phyloP scores from a whole-genome alignment of 1,140 invertebrate species.

The Coenobita brevimanus region DNA sequence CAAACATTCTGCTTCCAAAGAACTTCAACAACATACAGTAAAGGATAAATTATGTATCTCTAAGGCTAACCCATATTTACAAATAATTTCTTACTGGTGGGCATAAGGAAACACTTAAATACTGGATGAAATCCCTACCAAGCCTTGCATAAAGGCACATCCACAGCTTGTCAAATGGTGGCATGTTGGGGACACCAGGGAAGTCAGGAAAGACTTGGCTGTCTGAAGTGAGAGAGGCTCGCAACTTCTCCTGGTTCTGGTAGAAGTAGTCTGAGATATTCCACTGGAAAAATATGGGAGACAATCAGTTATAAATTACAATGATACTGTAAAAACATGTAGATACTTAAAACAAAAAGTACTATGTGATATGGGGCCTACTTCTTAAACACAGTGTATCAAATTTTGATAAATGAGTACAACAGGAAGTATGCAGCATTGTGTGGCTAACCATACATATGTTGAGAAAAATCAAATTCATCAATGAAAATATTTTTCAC shows the following conservation, averaged over 20 bases:
- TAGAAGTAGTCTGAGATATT: slow-evolving; percentile 98
- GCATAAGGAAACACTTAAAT: slow-evolving; percentile 1
- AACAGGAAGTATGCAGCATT: too few species aligned
- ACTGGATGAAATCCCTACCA: slow-evolving; percentile 77
- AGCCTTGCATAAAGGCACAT: slow-evolving; percentile 94
- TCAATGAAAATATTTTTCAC: too few species aligned
- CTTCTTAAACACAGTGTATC: too few species aligned
- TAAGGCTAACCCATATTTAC: too few species aligned
- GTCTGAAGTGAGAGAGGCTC: slow-evolving; percentile 80
- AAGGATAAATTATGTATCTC: too few species aligned
- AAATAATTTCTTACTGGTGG: slow-evolving; percentile 6
- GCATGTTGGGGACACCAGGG: slow-evolving; percentile 87
- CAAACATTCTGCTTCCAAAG: too few species aligned
- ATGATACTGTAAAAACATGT: slow-evolving; percentile 22
- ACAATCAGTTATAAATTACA: slow-evolving; percentile 1
- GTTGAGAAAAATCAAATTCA: too few species aligned
- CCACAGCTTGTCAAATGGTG: slow-evolving; percentile 94
- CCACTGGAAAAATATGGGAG: slow-evolving; percentile 81
- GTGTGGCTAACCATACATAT: too few species aligned
- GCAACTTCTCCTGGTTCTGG: slow-evolving; percentile 93
- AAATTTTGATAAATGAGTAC: too few species aligned
- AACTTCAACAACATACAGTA: too few species aligned
- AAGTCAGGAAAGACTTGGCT: slow-evolving; percentile 85
- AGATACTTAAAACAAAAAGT: slow-evolving; percentile 1
- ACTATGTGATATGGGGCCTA: too few species aligned